phyloP scores from a whole-genome alignment of 2,113 vertebrate genomes.

The Caranx ignobilis region DNA sequence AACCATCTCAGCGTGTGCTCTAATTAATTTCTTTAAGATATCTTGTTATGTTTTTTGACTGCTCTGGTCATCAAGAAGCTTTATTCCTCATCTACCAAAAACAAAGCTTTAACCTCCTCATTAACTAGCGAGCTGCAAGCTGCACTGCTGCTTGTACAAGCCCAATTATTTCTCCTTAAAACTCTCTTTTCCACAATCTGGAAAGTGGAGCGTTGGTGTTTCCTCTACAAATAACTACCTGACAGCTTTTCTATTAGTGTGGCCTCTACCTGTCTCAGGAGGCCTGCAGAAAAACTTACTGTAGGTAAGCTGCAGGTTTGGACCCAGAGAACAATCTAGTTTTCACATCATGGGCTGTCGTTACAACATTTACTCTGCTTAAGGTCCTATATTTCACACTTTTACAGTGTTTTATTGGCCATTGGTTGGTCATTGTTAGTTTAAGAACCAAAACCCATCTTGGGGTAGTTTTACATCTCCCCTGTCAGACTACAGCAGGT shows the following conservation, averaged over 20 bases:
- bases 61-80: not conserved
- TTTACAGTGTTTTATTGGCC: no score
- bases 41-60: not conserved
- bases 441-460: no score
- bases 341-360: not conserved
- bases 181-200: slow-evolving; percentile 14
- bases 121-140: not conserved
- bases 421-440: no score
- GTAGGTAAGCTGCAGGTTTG: not conserved
- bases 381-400: not conserved
- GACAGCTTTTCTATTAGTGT: slow-evolving; percentile 11
- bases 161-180: slow-evolving; percentile 7
- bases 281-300: not conserved
- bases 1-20: not conserved
- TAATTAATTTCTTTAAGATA: slow-evolving; percentile 14
- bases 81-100: not conserved
- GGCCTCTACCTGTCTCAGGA: not conserved
- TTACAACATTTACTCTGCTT: not conserved
- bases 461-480: no score
- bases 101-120: not conserved
- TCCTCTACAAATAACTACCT: slow-evolving; percentile 5
- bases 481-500: no score
- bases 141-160: not conserved
- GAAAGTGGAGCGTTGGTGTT: not conserved
- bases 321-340: not conserved